Percentiles rank a stretch among this genome's conserved stretches.
These are phyloP conservation scores for Tribolium castaneum DNA, from an alignment of 1,140 invertebrate genomes.

Conservation along the genomic window DNA sequence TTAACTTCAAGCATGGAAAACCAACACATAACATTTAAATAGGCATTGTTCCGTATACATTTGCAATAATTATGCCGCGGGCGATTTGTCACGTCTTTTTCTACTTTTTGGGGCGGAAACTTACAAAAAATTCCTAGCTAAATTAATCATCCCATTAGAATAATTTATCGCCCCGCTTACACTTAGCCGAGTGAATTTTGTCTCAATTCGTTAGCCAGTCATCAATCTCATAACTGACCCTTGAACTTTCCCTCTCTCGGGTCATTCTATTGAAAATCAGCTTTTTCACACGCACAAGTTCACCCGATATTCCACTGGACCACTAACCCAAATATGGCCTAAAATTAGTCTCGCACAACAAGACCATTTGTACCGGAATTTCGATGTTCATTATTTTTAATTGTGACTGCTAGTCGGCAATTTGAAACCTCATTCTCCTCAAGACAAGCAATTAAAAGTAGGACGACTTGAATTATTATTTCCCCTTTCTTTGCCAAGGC, in stretches of 20 bases:
- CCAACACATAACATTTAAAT: too few species aligned
- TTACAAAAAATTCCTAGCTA: too few species aligned
- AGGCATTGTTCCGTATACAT: too few species aligned
- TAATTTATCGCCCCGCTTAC: too few species aligned
- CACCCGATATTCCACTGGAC: conserved; percentile 33
- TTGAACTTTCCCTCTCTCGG: conserved; percentile 26
- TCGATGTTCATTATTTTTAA: conserved; percentile 35
- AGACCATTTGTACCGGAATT: conserved; percentile 11
- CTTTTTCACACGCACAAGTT: conserved; percentile 38
- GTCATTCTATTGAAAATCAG: conserved; percentile 6
- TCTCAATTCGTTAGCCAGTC: not conserved
- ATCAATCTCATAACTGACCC: conserved; percentile 9
- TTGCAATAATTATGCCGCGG: too few species aligned
- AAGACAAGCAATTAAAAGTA: conserved; percentile 10
- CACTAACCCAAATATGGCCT: conserved; percentile 43
- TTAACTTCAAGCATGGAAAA: too few species aligned
- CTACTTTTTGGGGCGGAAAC: too few species aligned
- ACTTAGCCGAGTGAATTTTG: not conserved
- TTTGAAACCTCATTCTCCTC: not conserved
- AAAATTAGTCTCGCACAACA: conserved; percentile 34
- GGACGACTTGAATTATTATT: conserved; percentile 4
- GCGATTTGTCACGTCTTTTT: too few species aligned
- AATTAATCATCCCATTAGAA: too few species aligned
- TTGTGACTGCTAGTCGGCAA: not conserved
- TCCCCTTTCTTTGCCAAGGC: conserved; percentile 14